Evolutionary conservation across 2,113 vertebrate genomes (phyloP).

Genomic region (Nannospalax galili): DNA sequence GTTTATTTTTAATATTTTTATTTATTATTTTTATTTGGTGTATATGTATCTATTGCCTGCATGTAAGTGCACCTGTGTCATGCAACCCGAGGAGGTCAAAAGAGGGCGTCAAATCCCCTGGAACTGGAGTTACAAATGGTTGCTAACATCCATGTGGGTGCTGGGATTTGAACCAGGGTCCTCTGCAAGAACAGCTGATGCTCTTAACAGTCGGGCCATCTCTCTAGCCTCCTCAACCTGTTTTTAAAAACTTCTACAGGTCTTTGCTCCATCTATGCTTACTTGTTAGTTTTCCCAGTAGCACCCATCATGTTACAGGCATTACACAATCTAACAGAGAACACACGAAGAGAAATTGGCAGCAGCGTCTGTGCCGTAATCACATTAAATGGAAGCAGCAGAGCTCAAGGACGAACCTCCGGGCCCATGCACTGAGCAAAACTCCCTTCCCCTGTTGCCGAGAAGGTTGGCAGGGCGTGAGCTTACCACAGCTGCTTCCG

Average conservation of each 20-base stretch:
- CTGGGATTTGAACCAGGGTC: too few species aligned
- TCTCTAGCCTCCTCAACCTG: too few species aligned
- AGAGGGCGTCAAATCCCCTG: too few species aligned
- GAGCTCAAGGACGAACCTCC: neutral
- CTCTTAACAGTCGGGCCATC: too few species aligned
- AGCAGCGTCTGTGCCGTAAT: neutral
- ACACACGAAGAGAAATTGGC: neutral
- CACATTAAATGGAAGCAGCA: neutral
- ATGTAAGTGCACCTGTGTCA: too few species aligned
- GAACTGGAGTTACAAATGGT: too few species aligned
- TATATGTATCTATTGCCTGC: too few species aligned
- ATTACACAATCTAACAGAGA: neutral
- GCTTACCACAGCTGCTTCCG: conserved; percentile 97
- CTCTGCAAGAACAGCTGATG: too few species aligned
- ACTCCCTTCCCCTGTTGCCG: neutral
- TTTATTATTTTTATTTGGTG: too few species aligned
- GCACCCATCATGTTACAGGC: neutral
- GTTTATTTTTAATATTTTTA: neutral
- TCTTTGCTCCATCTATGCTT: neutral
- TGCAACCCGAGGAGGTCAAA: too few species aligned
- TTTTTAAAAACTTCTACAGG: neutral
- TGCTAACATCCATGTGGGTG: too few species aligned
- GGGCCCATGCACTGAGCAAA: neutral
- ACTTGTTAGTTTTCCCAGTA: neutral
- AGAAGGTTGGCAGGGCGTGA: neutral